Percentiles rank a stretch among this genome's conserved stretches.
Conservation (phyloP, 2,113 vertebrate genomes). For the Trogon melanurus region DNA sequence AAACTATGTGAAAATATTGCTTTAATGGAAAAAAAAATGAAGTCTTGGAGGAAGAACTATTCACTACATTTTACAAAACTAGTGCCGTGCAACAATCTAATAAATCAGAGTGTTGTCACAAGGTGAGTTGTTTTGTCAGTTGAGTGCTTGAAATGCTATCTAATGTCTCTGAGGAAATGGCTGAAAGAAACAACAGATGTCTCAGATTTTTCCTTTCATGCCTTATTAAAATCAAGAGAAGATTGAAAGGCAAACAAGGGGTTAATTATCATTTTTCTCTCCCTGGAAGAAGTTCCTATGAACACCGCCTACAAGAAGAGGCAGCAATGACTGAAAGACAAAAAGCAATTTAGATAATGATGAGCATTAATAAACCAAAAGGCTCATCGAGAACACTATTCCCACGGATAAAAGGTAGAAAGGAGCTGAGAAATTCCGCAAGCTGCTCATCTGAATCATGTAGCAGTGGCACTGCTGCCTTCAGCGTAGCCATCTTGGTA, state of each 20-base stretch:
- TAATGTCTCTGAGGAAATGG: slow-evolving; percentile 61
- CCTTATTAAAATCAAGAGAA: slow-evolving; percentile 59
- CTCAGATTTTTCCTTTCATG: slow-evolving; percentile 59
- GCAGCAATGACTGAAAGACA: neutral
- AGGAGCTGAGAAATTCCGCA: neutral
- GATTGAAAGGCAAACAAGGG: slow-evolving; percentile 4
- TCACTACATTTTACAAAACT: neutral
- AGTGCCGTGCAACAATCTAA: neutral
- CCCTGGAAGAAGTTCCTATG: slow-evolving; percentile 10
- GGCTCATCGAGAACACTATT: neutral
- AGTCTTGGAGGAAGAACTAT: neutral
- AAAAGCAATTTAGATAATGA: slow-evolving; percentile 41
- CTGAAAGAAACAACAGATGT: slow-evolving; percentile 61
- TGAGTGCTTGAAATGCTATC: slow-evolving; percentile 62
- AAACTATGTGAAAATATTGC: neutral
- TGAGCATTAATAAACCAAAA: slow-evolving; percentile 27
- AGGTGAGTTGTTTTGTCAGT: slow-evolving; percentile 53
- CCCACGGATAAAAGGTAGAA: neutral
- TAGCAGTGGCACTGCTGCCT: neutral
- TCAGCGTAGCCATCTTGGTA: neutral
- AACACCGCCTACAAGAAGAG: slow-evolving; percentile 11
- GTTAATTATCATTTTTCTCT: slow-evolving; percentile 41
- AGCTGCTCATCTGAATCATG: neutral
- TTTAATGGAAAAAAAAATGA: neutral
- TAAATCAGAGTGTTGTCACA: slow-evolving; percentile 39